Base-by-base conservation (phyloP, 2,113 vertebrate species). In the Cisticola juncidis region DNA sequence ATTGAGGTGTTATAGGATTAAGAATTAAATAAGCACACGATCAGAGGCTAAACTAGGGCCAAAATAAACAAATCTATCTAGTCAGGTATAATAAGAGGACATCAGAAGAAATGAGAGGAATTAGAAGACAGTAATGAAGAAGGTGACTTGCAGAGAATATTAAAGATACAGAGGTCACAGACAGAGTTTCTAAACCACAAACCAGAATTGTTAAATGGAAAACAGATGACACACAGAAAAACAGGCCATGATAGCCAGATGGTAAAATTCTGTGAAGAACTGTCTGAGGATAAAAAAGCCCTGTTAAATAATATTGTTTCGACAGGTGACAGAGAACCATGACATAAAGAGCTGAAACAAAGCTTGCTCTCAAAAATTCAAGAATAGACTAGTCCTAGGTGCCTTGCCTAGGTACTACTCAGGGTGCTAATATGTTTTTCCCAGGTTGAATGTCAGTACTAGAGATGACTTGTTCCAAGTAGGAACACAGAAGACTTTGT, bases 161-260 rank as follows among this genome's bases (percentile, higher is more conserved):
- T 94, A 69, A 93, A 74, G 95, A 93, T 88, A 84, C 40, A 86
- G 72, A 94, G 95, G 83, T 95, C 80, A 95, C 40, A 93, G 88
- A 92, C 3, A 93, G 76, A 90, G 64, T 81, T 97, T 94, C 88
- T 86, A 92, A 96, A 91, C 94, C 86, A 91, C 94, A 94, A 90
- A 73, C 80, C 82, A 81, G 76, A 95, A 81, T 16, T 70, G 64
- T 93, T 91, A 93, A 96, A 97, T 94, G 5, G 21, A 83, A 92
- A 86, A 2, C 94, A 96, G 76, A 96, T 88, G 94, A 90, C 51
- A 71, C 51, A 15, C 44, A 81, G 80, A 88, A 92, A 95, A 95
- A 15, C 47, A 84, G 64, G 29, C 68, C 48, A 44, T 56, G 65
- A 91, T 84, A 69, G 56, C 92, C 92, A 97, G 92, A 95, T 90